Evolutionary conservation across 1,140 invertebrate species (phyloP).

Genomic region (Bombus cullumanus): DNA sequence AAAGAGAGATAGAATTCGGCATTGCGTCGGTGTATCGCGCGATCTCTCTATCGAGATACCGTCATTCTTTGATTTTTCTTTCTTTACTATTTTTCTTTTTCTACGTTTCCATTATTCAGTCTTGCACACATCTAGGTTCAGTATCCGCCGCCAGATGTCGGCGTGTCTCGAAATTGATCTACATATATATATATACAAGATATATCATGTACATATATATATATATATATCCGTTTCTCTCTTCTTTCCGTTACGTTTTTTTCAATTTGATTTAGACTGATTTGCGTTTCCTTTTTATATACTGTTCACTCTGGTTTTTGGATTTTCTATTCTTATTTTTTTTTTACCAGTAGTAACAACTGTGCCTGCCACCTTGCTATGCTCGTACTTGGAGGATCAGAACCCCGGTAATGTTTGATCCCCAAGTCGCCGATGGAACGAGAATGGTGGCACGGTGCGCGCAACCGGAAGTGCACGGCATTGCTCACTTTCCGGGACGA

Average conservation of each 20-base stretch:
- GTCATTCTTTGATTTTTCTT: constrained; percentile 31
- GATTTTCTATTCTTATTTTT: neutral
- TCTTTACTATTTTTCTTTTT: constrained; percentile 14
- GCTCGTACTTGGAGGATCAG: constrained; percentile 77
- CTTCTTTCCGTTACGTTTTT: constrained; percentile 34
- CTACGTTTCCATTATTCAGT: constrained; percentile 19
- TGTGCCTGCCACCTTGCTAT: constrained; percentile 78
- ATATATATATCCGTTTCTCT: constrained; percentile 28
- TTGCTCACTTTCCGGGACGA: neutral
- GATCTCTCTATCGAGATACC: constrained; percentile 48
- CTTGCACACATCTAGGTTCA: neutral
- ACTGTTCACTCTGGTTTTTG: constrained; percentile 66
- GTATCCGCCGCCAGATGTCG: constrained; percentile 42
- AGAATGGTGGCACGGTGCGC: constrained; percentile 51
- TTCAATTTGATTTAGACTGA: constrained; percentile 47
- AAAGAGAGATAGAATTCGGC: constrained; percentile 29
- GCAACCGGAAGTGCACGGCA: constrained; percentile 12
- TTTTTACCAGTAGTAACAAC: constrained; percentile 70
- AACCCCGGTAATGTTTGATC: constrained; percentile 65
- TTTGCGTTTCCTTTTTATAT: constrained; percentile 67
- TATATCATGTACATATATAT: neutral
- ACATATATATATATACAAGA: neutral
- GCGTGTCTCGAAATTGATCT: constrained; percentile 14
- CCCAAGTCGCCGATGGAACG: constrained; percentile 56
- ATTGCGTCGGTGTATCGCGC: constrained; percentile 9